phyloP scores from a whole-genome alignment of 2,888 invertebrate species.

The Harpagoxenus sublaevis region DNA sequence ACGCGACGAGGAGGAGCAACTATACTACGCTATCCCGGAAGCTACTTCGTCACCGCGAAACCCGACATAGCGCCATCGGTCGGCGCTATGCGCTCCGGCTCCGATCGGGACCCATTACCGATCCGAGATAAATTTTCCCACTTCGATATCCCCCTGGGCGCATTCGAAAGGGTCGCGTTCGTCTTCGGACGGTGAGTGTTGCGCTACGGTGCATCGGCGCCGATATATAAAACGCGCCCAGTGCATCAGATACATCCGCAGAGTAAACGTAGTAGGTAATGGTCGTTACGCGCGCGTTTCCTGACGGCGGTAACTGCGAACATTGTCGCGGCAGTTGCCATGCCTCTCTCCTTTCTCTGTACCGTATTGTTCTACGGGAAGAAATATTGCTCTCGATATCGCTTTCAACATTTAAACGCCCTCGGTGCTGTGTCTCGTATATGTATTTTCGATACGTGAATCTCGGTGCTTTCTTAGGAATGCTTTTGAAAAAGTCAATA shows the following conservation, averaged over 20 bases:
- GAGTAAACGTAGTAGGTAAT: slow-evolving; percentile 57
- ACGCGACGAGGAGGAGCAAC: slow-evolving; percentile 35
- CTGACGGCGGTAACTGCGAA: slow-evolving; percentile 40
- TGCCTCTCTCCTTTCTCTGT: background rate
- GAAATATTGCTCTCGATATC: slow-evolving; percentile 29
- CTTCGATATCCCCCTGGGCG: slow-evolving; percentile 59
- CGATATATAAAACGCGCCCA: slow-evolving; percentile 49
- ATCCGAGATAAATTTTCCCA: slow-evolving; percentile 61
- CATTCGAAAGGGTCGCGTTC: slow-evolving; percentile 50
- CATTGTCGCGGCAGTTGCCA: slow-evolving; percentile 31
- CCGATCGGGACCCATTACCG: slow-evolving; percentile 60
- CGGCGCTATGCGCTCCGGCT: slow-evolving; percentile 35
- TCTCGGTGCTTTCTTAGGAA: background rate
- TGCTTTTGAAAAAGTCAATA: background rate
- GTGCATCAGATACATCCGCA: slow-evolving; percentile 22
- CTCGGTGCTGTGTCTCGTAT: background rate
- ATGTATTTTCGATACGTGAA: background rate
- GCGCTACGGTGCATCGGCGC: slow-evolving; percentile 39
- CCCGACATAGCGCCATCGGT: slow-evolving; percentile 25
- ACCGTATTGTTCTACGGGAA: slow-evolving; percentile 21
- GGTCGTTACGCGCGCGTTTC: slow-evolving; percentile 57
- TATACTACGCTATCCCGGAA: slow-evolving; percentile 49
- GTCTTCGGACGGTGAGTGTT: slow-evolving; percentile 49
- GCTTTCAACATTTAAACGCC: slow-evolving; percentile 20
- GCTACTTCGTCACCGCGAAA: slow-evolving; percentile 62